These are phyloP conservation scores for Cladopsammia gracilis DNA, from an alignment of 64 coral and sea anemone genomes.

Conservation along the genomic window DNA sequence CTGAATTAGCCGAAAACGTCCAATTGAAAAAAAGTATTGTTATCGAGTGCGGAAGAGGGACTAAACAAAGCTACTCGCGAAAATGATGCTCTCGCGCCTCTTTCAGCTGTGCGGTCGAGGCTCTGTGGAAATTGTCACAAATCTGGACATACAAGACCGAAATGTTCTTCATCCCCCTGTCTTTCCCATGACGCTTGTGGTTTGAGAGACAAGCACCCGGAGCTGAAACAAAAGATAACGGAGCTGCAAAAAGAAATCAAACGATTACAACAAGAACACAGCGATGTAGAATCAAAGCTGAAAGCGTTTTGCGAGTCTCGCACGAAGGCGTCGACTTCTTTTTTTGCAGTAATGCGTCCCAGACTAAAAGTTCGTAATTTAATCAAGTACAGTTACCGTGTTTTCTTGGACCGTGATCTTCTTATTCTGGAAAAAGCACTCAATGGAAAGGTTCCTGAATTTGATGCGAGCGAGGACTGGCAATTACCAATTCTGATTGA, in stretches of 20 bases:
- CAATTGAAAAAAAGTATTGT: too few species aligned
- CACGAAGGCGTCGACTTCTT: constrained; percentile 49
- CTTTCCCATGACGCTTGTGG: too few species aligned
- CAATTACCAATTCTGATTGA: too few species aligned
- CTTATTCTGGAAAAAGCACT: constrained; percentile 70
- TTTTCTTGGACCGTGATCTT: constrained; percentile 64
- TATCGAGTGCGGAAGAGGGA: too few species aligned
- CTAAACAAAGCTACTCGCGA: too few species aligned
- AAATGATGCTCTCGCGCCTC: too few species aligned
- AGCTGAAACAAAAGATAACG: constrained; percentile 58
- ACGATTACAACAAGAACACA: constrained; percentile 42
- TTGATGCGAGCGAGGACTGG: too few species aligned
- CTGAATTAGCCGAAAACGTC: too few species aligned
- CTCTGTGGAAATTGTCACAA: too few species aligned
- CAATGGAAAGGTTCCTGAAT: constrained; percentile 70
- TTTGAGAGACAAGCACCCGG: constrained; percentile 74
- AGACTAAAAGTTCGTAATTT: constrained; percentile 59
- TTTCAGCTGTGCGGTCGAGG: too few species aligned
- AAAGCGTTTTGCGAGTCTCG: constrained; percentile 55
- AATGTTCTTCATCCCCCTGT: too few species aligned
- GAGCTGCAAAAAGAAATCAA: constrained; percentile 67
- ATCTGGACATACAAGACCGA: too few species aligned
- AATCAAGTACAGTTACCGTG: constrained; percentile 66
- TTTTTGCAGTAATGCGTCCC: constrained; percentile 78
- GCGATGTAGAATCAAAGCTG: constrained; percentile 64